Base-by-base conservation (phyloP, 2,797 vertebrate species). In the Siniperca obscura region DNA sequence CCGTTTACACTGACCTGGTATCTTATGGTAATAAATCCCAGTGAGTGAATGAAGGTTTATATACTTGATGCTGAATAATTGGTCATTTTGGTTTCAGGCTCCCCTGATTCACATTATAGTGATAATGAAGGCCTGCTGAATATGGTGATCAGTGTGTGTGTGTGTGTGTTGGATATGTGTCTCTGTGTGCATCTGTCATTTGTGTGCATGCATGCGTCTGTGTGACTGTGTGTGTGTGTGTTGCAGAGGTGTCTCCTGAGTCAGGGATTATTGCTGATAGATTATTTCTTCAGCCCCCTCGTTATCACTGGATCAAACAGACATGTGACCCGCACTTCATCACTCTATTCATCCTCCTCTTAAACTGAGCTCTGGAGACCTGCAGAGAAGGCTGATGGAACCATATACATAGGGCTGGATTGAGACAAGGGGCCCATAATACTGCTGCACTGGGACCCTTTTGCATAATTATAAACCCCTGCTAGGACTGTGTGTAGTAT, bases 111-210 rank as follows among this genome's bases (percentile, higher is more conserved):
- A 92, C 91, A 95, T 95, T 94, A 94, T 87, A 91, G 90, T 90
- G 91, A 93, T 96, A 96, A 96, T 95, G 95, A 95, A 95, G 93
- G 89, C 86, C 91, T 94, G 87, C 91, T 95, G 94, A 94, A 95
- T 96, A 95, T 95, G 94, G 85, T 95, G 95, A 95, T 95, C 89
- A 82, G 86, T 81, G 79, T 82, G 86, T 78, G 76, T 81, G 79
- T 82, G 86, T 78, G 76, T 86, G 86, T 88, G 89, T 87, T 64
- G 64, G 80, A 83, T 87, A 79, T 68, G 78, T 57, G 77, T 73
- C 69, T 93, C 81, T 16, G 57, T 85, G 82, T 89, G 87, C 92
- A 91, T 93, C 91, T 93, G 91, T 93, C 92, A 91, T 92, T 70
- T 80, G 74, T 81, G 83, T 78, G 86, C 85, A 84, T 86, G 85